Percentiles rank a stretch among this genome's conserved stretches.
Evolutionary conservation across 2,797 vertebrate species (phyloP).

Genomic region (Telmatherina bonti): DNA sequence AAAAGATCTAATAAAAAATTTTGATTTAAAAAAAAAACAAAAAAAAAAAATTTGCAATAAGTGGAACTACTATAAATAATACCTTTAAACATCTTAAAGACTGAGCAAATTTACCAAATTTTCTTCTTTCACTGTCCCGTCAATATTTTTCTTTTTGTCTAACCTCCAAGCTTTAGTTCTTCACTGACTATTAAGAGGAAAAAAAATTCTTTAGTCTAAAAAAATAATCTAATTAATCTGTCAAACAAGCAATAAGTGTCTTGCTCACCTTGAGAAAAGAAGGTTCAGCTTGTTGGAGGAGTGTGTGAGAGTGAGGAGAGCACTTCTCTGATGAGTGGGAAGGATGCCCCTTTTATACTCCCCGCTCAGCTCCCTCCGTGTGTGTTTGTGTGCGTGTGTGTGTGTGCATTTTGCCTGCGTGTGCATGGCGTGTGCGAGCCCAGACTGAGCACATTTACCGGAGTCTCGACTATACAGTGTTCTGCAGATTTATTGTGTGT

Average conservation of each 20-base stretch:
- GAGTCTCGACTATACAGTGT: slow-evolving; percentile 23
- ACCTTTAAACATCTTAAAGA: background rate
- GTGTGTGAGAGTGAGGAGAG: slow-evolving; percentile 67
- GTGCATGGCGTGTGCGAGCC: slow-evolving; percentile 45
- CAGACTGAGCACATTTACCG: slow-evolving; percentile 30
- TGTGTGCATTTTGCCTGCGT: slow-evolving; percentile 45
- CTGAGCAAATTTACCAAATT: background rate
- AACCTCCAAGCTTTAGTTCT: background rate
- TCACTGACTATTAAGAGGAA: background rate
- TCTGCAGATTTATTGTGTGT: slow-evolving; percentile 61
- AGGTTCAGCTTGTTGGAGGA: slow-evolving; percentile 53
- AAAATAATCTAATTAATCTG: background rate
- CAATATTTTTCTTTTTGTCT: background rate
- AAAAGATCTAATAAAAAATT: background rate
- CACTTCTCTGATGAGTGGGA: slow-evolving; percentile 73
- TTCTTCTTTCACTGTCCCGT: background rate
- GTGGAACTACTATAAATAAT: background rate
- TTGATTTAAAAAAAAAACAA: fast-evolving
- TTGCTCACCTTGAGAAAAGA: slow-evolving; percentile 73
- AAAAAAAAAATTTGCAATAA: too few species aligned
- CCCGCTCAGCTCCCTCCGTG: slow-evolving; percentile 64
- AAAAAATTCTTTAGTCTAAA: background rate
- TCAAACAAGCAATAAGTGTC: slow-evolving; percentile 1
- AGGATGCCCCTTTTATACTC: slow-evolving; percentile 81
- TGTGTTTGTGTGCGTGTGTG: slow-evolving; percentile 44